Evolutionary conservation across 2,888 invertebrate species (phyloP).

Genomic region (Caenorhabditis uteleia): DNA sequence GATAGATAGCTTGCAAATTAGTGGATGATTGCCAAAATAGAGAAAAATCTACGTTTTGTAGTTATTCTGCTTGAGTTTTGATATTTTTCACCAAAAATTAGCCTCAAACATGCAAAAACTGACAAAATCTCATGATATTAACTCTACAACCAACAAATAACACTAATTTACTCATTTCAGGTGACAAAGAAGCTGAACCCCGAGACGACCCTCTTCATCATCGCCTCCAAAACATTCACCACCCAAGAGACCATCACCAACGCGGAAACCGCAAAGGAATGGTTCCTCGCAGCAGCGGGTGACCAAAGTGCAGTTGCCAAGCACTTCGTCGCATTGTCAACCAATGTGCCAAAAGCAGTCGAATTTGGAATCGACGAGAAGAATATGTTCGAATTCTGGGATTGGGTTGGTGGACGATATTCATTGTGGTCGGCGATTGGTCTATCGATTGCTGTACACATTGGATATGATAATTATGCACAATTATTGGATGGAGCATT

Average conservation of each 20-base stretch:
- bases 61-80: too few relatives aligned
- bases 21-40: too few relatives aligned
- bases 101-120: too few relatives aligned
- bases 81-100: too few relatives aligned
- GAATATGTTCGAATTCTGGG: constrained; percentile 99
- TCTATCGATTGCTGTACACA: constrained; percentile 87
- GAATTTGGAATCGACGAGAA: constrained; percentile 94
- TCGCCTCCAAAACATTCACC: constrained; percentile 98
- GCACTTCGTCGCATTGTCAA: constrained; percentile 97
- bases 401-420: constrained; percentile 98
- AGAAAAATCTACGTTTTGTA: too few relatives aligned
- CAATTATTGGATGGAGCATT: constrained; percentile 87
- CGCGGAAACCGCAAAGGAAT: constrained; percentile 93
- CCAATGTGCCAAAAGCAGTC: constrained; percentile 89
- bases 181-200: constrained; percentile 86
- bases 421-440: constrained; percentile 99
- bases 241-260: constrained; percentile 98
- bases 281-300: constrained; percentile 79
- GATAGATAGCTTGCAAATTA: too few relatives aligned
- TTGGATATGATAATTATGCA: constrained; percentile 92
- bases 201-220: constrained; percentile 94
- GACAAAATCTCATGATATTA: too few relatives aligned
- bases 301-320: constrained; percentile 78
- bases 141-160: too few relatives aligned
- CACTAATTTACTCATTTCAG: constrained; percentile 35